Evolutionary conservation across 2,113 vertebrate species (phyloP), one percentile per base, ranked within the genome.

Genomic region (Ciconia stormi): DNA sequence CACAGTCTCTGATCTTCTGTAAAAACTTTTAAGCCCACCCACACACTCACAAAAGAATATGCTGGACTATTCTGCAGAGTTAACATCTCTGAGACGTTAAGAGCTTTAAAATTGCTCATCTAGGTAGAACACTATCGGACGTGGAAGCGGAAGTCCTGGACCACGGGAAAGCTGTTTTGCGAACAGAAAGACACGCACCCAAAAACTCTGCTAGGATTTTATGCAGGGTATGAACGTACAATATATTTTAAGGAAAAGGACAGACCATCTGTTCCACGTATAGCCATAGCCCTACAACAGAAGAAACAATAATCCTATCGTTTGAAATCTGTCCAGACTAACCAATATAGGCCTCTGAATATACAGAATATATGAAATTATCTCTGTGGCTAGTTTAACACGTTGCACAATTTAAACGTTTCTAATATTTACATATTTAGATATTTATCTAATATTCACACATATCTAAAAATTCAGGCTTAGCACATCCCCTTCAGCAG

Each of bases 1-100:
- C 79, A 67, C 30, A 55, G 91, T 6, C 93, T 95, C 91, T 65
- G 76, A 94, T 92, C 87, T 93, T 81, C 58, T 44, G 72, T 18
- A 29, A 34, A 20, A 83, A 87, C 83, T 96, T 95, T 71, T 49
- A 87, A 97, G 95, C 66, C 96, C 96, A 96, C 86, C 94, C 95
- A 95, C 95, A 83, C 74, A 58, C 67, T 73, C 42, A 9, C 81
- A 53, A 21, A 44, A 47, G 76, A 71, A n/a, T 11, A 13, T 0
- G 14, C 79, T 12, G 80, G 79, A 38, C 44, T 61, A 2, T 47
- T 73, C 70, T 25, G 61, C n/a, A 9, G 47, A 50, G 47, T 58
- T 72, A 65, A 52, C 22, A 22, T 6, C 11, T 16, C 85, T 0
- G 5, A 55, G 70, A 46, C 36, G 4, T 4, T 5, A 29, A 50